Conservation (phyloP, 1,140 invertebrate genomes). For the Drosophila pallidifrons region DNA sequence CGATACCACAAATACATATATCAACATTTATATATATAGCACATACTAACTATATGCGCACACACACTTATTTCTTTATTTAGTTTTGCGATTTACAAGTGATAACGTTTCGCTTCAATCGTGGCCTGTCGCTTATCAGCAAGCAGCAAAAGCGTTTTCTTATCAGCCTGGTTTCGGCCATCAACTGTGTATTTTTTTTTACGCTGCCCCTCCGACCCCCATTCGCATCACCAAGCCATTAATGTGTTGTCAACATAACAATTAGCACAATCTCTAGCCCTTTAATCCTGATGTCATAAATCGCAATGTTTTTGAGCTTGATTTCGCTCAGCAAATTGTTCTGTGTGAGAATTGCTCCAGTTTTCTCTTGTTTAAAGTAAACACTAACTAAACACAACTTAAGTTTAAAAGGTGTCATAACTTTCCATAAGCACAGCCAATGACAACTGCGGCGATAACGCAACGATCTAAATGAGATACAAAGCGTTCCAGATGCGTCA, state of each 20-base stretch:
- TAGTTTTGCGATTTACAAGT: slow-evolving; percentile 40
- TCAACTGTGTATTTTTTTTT: slow-evolving; percentile 3
- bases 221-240: too few species aligned
- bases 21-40: background rate
- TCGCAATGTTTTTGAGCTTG: too few species aligned
- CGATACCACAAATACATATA: slow-evolving; percentile 8
- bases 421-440: background rate
- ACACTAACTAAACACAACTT: too few species aligned
- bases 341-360: too few species aligned
- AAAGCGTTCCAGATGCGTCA: slow-evolving; percentile 10
- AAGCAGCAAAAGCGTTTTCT: slow-evolving; percentile 33
- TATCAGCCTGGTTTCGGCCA: slow-evolving; percentile 30
- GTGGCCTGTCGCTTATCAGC: slow-evolving; percentile 36
- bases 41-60: background rate
- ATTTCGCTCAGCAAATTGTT: too few species aligned
- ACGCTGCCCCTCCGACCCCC: background rate
- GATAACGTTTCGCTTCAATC: slow-evolving; percentile 33
- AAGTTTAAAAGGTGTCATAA: background rate
- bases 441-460: background rate
- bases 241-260: slow-evolving; percentile 8
- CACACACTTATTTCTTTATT: slow-evolving; percentile 14
- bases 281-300: background rate
- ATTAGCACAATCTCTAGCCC: background rate
- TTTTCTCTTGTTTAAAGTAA: too few species aligned
- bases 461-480: slow-evolving; percentile 1